Percentiles rank a stretch among this genome's conserved stretches.
Evolutionary conservation across 2,113 vertebrate species (phyloP).

Genomic region (Polypterus senegalus): DNA sequence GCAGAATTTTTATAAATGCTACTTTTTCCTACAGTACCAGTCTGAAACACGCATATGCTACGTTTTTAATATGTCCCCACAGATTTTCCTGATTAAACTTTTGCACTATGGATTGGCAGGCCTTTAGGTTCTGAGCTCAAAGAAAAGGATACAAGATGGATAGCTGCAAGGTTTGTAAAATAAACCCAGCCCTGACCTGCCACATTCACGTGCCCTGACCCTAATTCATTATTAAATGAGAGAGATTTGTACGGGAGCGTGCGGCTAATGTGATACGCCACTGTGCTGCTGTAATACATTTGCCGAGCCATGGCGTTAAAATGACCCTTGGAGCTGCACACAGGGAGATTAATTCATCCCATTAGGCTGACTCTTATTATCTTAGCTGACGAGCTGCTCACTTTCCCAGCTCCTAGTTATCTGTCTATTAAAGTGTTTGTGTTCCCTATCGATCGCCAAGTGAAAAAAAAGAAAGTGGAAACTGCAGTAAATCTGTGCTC

Average conservation of each 20-base stretch:
- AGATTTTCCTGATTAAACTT: too few relatives aligned
- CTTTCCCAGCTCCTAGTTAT: not conserved
- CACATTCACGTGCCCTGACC: not conserved
- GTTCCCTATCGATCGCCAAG: too few relatives aligned
- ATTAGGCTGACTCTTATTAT: not conserved
- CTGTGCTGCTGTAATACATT: not conserved
- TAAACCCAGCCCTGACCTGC: not conserved
- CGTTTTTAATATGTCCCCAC: too few relatives aligned
- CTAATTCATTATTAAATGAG: not conserved
- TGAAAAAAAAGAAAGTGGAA: too few relatives aligned
- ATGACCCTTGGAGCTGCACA: not conserved
- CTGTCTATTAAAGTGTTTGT: too few relatives aligned
- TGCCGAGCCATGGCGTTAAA: not conserved
- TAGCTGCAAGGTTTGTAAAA: not conserved
- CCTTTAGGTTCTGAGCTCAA: too few relatives aligned
- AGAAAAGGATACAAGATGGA: not conserved
- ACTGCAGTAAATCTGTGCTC: too few relatives aligned
- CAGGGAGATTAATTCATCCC: not conserved
- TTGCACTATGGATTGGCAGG: too few relatives aligned
- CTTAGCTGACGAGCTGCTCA: not conserved
- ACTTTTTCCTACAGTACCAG: too few relatives aligned
- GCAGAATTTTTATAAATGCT: too few relatives aligned
- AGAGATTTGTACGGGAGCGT: not conserved
- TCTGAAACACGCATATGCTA: too few relatives aligned
- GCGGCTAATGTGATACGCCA: not conserved